Evolutionary conservation across 2,113 vertebrate genomes (phyloP).

Genomic region (Pungitius pungitius): DNA sequence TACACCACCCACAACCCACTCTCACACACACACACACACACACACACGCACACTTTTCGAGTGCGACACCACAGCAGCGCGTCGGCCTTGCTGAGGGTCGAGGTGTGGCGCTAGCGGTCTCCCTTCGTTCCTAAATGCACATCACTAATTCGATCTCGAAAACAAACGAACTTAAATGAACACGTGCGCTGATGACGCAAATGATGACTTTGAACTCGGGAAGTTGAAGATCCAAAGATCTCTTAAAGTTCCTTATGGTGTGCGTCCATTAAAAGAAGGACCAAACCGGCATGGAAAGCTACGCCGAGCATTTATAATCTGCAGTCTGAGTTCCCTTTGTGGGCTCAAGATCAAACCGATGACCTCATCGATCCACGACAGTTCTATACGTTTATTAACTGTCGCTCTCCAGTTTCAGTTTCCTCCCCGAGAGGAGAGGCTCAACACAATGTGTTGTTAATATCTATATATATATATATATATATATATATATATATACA

Average conservation of each 20-base stretch:
- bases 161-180: neutral
- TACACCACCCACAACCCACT: conserved; percentile 4
- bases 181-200: too few species aligned
- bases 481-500: too few species aligned
- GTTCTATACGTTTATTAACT: neutral
- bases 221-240: neutral
- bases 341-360: neutral
- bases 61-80: conserved; percentile 1
- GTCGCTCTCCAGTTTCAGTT: neutral
- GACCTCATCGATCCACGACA: neutral
- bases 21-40: neutral
- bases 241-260: neutral
- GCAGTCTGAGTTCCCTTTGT: neutral
- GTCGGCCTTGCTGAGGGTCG: neutral
- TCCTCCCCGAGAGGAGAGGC: too few species aligned
- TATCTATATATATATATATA: too few species aligned
- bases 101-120: neutral
- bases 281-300: neutral
- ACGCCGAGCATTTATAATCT: neutral
- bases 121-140: neutral
- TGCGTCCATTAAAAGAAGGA: neutral
- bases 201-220: neutral
- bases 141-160: neutral
- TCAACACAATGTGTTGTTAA: too few species aligned
- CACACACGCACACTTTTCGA: neutral